phyloP scores from a whole-genome alignment of 2,113 vertebrate genomes.

The Cariama cristata region DNA sequence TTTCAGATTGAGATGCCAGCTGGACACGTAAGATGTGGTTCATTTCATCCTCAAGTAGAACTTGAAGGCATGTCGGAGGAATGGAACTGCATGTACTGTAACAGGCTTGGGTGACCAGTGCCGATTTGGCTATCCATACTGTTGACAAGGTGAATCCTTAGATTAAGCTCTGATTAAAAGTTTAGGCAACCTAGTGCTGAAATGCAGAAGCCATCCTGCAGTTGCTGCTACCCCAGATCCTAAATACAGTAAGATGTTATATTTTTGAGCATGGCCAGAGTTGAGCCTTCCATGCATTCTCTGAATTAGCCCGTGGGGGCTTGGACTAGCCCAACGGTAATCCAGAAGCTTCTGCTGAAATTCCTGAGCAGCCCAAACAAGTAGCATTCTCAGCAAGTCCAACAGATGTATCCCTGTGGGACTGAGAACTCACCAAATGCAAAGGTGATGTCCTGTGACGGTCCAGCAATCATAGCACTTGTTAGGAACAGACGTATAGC shows the following conservation, averaged over 20 bases:
- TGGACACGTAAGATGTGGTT: not conserved
- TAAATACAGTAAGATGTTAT: not conserved
- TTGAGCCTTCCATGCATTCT: not conserved
- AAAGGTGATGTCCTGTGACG: not conserved
- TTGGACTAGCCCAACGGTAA: not conserved
- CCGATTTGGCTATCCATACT: not conserved
- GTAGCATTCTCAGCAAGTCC: not conserved
- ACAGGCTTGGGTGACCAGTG: not conserved
- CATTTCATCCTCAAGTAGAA: not conserved
- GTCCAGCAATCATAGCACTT: not conserved
- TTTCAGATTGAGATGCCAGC: not conserved
- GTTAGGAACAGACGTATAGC: not conserved
- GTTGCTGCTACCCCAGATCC: not conserved
- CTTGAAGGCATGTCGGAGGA: not conserved
- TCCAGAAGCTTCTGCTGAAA: not conserved
- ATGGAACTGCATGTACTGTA: not conserved
- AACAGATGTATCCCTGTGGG: not conserved
- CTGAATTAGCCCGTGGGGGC: not conserved
- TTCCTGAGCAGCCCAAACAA: not conserved
- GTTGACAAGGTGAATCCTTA: not conserved
- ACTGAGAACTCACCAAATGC: not conserved
- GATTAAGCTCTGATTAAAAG: not conserved
- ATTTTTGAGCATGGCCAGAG: not conserved
- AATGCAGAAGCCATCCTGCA: not conserved
- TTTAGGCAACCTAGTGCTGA: not conserved